Evolutionary conservation across 2,888 invertebrate species (phyloP).

Genomic region (Eristalis arbustorum): DNA sequence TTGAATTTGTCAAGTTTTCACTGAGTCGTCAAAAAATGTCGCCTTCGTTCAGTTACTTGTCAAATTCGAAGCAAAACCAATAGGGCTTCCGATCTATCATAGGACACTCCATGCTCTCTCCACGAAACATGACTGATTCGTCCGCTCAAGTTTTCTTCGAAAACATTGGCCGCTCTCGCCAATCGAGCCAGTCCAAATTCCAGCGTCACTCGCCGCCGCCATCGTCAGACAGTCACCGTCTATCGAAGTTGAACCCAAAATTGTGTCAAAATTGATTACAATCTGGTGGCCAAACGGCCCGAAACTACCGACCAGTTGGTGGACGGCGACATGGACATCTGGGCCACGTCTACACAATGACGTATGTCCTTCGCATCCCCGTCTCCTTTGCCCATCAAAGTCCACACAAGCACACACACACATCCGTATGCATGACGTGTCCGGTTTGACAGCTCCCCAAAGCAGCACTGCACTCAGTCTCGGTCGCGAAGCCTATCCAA

Average conservation of each 20-base stretch:
- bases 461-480: slow-evolving; percentile 8
- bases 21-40: too few species aligned
- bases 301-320: neutral
- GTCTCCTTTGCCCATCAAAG: neutral
- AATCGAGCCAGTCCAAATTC: neutral
- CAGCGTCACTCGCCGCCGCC: neutral
- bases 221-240: neutral
- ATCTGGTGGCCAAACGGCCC: neutral
- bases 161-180: neutral
- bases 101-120: too few species aligned
- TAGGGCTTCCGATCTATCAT: too few species aligned
- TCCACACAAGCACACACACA: neutral
- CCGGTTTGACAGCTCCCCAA: slow-evolving; percentile 51
- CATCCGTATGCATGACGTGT: neutral
- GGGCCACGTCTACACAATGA: neutral
- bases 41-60: too few species aligned
- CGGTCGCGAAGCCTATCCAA: slow-evolving; percentile 27
- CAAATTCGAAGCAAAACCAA: too few species aligned
- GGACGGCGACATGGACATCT: neutral
- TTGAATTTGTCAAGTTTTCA: too few species aligned
- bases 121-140: too few species aligned
- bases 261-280: neutral
- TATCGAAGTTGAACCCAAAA: neutral
- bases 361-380: neutral
- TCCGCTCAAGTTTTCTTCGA: neutral